phyloP scores from a whole-genome alignment of 2,113 vertebrate species.

The Macroglossus sobrinus region DNA sequence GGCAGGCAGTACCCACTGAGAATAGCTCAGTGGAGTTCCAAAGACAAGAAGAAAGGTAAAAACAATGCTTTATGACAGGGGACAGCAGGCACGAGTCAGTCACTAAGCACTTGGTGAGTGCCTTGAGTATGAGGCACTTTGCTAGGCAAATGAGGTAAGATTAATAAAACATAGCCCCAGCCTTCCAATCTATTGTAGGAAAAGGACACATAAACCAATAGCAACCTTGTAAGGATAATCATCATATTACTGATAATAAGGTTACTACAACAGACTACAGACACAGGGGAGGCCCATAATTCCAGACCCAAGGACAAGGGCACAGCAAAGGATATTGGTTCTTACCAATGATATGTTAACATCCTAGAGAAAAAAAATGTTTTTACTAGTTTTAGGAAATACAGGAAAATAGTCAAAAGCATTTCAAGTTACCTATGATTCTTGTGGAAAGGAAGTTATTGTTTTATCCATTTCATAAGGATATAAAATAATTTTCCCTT shows the following conservation, averaged over 20 bases:
- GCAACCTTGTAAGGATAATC: background rate
- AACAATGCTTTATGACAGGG: background rate
- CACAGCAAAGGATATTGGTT: background rate
- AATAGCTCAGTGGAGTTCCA: background rate
- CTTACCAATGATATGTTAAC: background rate
- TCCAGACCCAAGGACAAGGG: background rate
- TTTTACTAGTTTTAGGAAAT: background rate
- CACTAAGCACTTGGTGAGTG: background rate
- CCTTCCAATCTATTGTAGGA: background rate
- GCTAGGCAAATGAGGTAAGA: background rate
- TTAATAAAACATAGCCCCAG: background rate
- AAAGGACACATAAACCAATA: background rate
- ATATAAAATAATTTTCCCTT: background rate
- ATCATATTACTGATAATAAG: background rate
- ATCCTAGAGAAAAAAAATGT: background rate
- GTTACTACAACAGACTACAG: background rate
- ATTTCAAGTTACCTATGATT: background rate
- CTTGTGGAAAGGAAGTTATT: background rate
- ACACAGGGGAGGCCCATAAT: accelerated
- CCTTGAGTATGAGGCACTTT: background rate
- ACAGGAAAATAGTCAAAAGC: background rate
- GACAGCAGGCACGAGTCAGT: background rate
- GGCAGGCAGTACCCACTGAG: background rate
- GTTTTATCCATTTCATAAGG: background rate
- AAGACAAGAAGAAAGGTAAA: background rate